Conservation (phyloP, 1,140 invertebrate species). For the Hesperophylax magnus region DNA sequence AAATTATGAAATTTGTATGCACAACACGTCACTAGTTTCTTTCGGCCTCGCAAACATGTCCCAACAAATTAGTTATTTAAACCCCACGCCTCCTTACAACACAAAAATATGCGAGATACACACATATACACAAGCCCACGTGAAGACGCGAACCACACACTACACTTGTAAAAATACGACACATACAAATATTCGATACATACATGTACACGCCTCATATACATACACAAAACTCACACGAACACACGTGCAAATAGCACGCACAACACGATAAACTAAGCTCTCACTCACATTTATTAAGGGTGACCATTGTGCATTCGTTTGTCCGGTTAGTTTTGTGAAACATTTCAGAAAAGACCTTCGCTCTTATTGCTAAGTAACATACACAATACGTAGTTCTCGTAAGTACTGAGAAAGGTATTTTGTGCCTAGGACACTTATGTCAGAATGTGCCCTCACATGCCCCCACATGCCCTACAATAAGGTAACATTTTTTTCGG, state of each 20-base stretch:
- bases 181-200: not conserved
- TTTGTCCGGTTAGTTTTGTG: not conserved
- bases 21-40: conserved; percentile 33
- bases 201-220: no score
- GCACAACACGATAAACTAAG: conserved; percentile 5
- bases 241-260: not conserved
- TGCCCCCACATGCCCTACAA: no score
- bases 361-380: no score
- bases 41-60: conserved; percentile 32
- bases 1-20: conserved; percentile 30
- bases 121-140: not conserved
- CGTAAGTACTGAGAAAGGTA: no score
- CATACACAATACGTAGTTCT: no score
- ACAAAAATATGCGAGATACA: conserved; percentile 26
- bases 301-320: not conserved
- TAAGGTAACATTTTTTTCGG: no score
- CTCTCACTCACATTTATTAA: conserved; percentile 1
- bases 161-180: not conserved
- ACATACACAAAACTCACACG: no score
- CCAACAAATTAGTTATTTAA: conserved; percentile 42
- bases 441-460: no score
- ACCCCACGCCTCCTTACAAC: not conserved
- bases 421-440: no score
- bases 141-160: not conserved
- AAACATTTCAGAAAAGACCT: not conserved